Evolutionary conservation across 2,113 vertebrate genomes (phyloP).

Genomic region (Empidonax traillii): DNA sequence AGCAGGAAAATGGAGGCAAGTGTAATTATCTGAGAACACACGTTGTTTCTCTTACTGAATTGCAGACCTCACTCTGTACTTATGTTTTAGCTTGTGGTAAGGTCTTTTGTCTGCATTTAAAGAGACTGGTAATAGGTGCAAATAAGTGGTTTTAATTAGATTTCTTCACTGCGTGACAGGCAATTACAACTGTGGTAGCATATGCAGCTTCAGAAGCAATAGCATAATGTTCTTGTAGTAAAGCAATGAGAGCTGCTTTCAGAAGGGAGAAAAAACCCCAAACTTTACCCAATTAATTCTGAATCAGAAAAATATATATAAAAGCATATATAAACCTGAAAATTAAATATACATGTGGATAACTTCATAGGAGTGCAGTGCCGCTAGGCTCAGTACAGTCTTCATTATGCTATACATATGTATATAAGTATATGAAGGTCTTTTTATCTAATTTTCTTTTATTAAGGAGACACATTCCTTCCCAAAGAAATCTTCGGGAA

Average conservation of each 20-base stretch:
- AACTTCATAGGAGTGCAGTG: not conserved
- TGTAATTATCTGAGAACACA: conserved; percentile 30
- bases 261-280: not conserved
- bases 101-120: conserved; percentile 43
- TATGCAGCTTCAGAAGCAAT: conserved; percentile 10
- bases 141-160: conserved; percentile 48
- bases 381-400: not conserved
- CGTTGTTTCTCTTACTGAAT: not conserved
- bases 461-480: not conserved
- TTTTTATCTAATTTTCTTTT: not conserved
- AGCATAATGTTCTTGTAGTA: not conserved
- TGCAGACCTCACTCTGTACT: not conserved
- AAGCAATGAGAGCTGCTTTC: not conserved
- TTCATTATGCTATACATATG: not conserved
- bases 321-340: not conserved
- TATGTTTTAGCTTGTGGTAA: not conserved
- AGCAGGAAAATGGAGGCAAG: conserved; percentile 8
- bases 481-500: not conserved
- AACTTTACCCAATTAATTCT: not conserved
- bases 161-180: not conserved
- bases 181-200: conserved; percentile 15
- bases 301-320: not conserved
- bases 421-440: not conserved
- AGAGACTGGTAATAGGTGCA: conserved; percentile 37
- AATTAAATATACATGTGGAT: not conserved